phyloP scores from a whole-genome alignment of 1,140 invertebrate genomes.

The Parasteatoda tepidariorum region DNA sequence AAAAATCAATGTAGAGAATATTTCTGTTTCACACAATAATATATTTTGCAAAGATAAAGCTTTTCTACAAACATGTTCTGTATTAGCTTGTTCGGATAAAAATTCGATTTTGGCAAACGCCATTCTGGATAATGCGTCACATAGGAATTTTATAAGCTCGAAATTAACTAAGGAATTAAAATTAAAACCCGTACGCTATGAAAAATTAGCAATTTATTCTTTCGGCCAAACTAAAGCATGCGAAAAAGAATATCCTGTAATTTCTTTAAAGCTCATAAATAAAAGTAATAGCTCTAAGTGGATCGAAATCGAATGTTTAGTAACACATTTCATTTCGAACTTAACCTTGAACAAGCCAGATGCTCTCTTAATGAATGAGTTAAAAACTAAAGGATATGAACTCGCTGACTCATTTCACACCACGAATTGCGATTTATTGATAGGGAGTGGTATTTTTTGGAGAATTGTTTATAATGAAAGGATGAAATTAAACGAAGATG shows the following conservation, averaged over 20 bases:
- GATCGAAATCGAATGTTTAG: not conserved
- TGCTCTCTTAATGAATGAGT: not conserved
- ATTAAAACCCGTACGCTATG: not conserved
- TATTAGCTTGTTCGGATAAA: not conserved
- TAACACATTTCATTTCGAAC: not conserved
- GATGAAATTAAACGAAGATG: not conserved
- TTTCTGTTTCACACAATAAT: not conserved
- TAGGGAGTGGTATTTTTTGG: not conserved
- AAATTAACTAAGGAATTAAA: not conserved
- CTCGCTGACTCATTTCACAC: not conserved
- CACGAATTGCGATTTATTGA: no score
- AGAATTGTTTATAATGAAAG: not conserved
- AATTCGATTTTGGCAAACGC: not conserved
- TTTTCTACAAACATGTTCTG: not conserved
- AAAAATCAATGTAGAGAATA: not conserved
- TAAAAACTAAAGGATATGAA: not conserved
- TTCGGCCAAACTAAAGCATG: not conserved
- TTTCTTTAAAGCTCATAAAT: not conserved
- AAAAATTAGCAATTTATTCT: not conserved
- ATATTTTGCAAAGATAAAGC: not conserved
- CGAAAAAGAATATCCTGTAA: not conserved
- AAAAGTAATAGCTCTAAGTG: not conserved
- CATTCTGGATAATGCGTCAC: no score
- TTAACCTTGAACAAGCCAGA: slow-evolving; percentile 14
- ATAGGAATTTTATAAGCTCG: no score